Conservation (phyloP, 2,888 invertebrate species). For the Omphaloscelis lunosa region DNA sequence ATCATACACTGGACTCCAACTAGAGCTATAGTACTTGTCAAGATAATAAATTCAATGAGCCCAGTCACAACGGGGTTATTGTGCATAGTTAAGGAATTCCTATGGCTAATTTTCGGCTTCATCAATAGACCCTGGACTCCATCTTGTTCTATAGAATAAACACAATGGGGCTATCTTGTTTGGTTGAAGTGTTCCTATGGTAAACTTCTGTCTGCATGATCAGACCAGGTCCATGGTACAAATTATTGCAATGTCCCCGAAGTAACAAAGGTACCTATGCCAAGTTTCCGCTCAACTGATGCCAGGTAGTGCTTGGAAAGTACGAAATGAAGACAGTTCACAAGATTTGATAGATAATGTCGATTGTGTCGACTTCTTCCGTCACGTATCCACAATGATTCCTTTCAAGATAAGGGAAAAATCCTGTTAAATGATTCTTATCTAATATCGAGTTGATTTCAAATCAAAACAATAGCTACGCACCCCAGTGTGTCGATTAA, state of each 20-base stretch:
- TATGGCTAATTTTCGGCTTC: no score
- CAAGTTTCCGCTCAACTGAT: no score
- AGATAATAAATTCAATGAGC: no score
- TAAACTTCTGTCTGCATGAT: background rate
- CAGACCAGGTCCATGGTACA: background rate
- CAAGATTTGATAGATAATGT: no score
- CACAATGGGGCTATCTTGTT: background rate
- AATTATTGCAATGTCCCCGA: no score
- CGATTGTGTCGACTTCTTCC: background rate
- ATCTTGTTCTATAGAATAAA: no score
- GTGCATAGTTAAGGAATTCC: no score
- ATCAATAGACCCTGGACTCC: no score
- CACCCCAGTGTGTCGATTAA: conserved; percentile 5
- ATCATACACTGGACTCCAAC: background rate
- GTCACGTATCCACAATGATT: background rate
- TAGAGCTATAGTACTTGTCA: background rate
- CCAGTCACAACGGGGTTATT: no score
- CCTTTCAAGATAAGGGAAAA: background rate
- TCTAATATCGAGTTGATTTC: conserved; percentile 1
- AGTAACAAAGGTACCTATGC: no score
- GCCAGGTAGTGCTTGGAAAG: no score
- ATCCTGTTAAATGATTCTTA: background rate
- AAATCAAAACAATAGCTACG: conserved; percentile 21
- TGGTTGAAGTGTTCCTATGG: background rate
- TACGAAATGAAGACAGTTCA: no score